phyloP scores from a whole-genome alignment of 2,888 invertebrate genomes.

The Therioaphis trifolii region DNA sequence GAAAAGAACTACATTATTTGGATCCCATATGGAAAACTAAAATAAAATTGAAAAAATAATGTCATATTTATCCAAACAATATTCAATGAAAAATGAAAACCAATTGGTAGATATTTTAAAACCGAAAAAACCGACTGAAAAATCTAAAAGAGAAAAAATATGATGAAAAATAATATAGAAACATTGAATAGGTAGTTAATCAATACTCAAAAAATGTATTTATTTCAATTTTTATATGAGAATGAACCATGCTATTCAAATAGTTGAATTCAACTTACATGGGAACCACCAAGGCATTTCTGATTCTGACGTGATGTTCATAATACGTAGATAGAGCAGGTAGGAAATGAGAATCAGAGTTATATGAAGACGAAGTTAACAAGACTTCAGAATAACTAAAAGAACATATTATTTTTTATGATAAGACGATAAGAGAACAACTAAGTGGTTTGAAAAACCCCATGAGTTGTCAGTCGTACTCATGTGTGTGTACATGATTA shows the following conservation, averaged over 20 bases:
- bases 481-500: no score
- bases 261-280: constrained; percentile 5
- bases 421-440: constrained; percentile 40
- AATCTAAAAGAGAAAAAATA: neutral
- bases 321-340: neutral
- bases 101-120: neutral
- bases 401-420: neutral
- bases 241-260: neutral
- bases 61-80: neutral
- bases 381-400: no score
- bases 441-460: neutral
- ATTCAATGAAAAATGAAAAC: no score
- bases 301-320: neutral
- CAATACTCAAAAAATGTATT: neutral
- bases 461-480: neutral
- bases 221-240: no score
- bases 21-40: neutral
- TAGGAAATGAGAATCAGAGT: no score
- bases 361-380: no score
- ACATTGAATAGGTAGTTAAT: neutral
- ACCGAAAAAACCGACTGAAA: neutral
- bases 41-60: neutral
- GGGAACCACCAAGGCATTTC: constrained; percentile 18
- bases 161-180: neutral
- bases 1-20: neutral